Percentiles rank a stretch among this genome's conserved stretches.
Conservation (phyloP, 2,113 vertebrate genomes). For the Pedetes capensis region DNA sequence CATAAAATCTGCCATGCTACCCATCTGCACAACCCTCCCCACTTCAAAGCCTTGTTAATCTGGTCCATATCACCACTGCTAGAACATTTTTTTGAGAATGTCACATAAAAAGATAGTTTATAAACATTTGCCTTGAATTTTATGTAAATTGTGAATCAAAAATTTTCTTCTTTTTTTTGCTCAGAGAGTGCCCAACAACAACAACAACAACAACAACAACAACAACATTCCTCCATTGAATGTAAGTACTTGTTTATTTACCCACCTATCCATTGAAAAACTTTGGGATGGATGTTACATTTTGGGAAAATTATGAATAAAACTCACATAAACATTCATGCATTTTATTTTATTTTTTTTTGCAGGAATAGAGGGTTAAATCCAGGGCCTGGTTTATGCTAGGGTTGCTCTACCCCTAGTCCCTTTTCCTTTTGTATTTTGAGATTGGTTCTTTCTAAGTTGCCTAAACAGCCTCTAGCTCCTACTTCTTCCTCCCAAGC, state of each 20-base stretch:
- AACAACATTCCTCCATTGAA: not conserved
- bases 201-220: too few species aligned
- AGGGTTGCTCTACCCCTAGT: too few species aligned
- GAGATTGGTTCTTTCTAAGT: too few species aligned
- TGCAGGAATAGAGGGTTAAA: too few species aligned
- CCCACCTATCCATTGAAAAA: not conserved
- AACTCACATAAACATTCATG: not conserved
- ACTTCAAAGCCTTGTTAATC: too few species aligned
- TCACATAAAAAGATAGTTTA: not conserved
- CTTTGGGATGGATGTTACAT: not conserved
- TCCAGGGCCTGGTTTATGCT: too few species aligned
- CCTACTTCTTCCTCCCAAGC: too few species aligned
- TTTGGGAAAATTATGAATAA: not conserved
- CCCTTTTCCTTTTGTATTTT: too few species aligned
- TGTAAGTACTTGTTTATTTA: not conserved
- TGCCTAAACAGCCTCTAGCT: too few species aligned
- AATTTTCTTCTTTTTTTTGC: not conserved
- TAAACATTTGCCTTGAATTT: not conserved
- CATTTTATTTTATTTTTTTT: too few species aligned
- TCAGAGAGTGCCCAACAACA: too few species aligned
- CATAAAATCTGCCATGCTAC: not conserved
- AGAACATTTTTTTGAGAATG: not conserved
- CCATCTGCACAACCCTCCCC: not conserved
- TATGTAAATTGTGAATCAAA: not conserved
- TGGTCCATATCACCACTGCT: too few species aligned